Percentiles rank a stretch among this genome's conserved stretches.
These are phyloP conservation scores for Aphrocallistes beatrix DNA, from an alignment of 37 sponge, comb jelly and placozoan species.

Conservation along the genomic window DNA sequence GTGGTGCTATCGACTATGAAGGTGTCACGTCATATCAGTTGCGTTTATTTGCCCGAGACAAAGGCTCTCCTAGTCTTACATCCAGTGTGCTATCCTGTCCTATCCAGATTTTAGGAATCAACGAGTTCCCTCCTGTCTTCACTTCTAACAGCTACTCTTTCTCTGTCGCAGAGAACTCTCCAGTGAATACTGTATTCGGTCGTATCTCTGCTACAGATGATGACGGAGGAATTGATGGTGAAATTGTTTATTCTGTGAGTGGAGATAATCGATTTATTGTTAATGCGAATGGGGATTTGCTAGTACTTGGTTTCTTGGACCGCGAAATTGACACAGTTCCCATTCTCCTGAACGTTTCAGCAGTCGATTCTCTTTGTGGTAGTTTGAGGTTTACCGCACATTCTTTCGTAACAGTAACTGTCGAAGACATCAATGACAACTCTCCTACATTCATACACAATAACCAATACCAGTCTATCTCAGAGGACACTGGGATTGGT, in stretches of 20 bases:
- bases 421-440: neutral
- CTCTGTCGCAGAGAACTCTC: neutral
- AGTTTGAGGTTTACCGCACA: neutral
- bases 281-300: neutral
- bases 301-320: neutral
- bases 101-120: neutral
- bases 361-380: neutral
- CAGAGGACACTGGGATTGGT: neutral
- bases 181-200: neutral
- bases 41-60: neutral
- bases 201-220: neutral
- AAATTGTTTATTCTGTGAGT: neutral
- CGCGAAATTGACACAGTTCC: neutral
- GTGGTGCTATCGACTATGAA: neutral
- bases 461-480: neutral
- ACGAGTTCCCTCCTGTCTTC: neutral
- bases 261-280: neutral
- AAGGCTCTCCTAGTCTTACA: neutral
- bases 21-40: neutral
- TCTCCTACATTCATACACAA: neutral
- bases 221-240: neutral
- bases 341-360: neutral
- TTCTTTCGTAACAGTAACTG: neutral
- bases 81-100: neutral
- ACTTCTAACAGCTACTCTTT: neutral